Conservation (phyloP, 2,888 invertebrate genomes). For the Dyspetes luteomarginatus region DNA sequence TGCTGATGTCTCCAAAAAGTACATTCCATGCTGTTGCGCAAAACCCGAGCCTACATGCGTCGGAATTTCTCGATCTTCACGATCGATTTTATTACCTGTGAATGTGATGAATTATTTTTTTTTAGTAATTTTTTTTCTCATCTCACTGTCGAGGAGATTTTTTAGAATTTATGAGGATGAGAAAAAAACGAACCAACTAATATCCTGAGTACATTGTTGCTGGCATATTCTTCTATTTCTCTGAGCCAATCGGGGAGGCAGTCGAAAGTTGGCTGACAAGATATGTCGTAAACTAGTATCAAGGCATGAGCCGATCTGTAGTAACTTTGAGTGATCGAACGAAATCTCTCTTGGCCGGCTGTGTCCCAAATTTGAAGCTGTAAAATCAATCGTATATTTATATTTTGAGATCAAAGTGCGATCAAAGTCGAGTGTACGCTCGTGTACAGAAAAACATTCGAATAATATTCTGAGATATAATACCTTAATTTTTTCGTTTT, state of each 20-base stretch:
- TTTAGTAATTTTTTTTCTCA: too few species aligned
- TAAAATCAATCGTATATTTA: conserved; percentile 63
- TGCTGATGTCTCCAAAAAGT: conserved; percentile 98
- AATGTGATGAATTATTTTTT: conserved; percentile 11
- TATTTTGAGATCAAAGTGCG: too few species aligned
- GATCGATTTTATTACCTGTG: conserved; percentile 97
- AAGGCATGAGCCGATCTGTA: conserved; percentile 98
- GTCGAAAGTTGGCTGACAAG: conserved; percentile 98
- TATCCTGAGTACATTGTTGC: conserved; percentile 96
- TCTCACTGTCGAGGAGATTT: too few species aligned
- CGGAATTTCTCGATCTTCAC: conserved; percentile 98
- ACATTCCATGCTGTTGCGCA: conserved; percentile 97
- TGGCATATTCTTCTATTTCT: conserved; percentile 99
- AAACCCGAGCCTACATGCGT: conserved; percentile 97
- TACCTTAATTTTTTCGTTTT: conserved; percentile 96
- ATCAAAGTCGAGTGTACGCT: too few species aligned
- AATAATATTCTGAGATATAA: not conserved
- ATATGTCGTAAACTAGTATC: conserved; percentile 98
- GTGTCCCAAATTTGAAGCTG: conserved; percentile 99
- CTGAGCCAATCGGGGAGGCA: conserved; percentile 98
- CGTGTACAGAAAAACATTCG: not conserved
- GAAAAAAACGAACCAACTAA: conserved; percentile 94
- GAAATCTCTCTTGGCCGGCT: conserved; percentile 97
- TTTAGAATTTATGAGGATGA: too few species aligned
- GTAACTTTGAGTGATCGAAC: conserved; percentile 99